Evolutionary conservation across 2,888 invertebrate genomes (phyloP).

Genomic region (Unio delphinus): DNA sequence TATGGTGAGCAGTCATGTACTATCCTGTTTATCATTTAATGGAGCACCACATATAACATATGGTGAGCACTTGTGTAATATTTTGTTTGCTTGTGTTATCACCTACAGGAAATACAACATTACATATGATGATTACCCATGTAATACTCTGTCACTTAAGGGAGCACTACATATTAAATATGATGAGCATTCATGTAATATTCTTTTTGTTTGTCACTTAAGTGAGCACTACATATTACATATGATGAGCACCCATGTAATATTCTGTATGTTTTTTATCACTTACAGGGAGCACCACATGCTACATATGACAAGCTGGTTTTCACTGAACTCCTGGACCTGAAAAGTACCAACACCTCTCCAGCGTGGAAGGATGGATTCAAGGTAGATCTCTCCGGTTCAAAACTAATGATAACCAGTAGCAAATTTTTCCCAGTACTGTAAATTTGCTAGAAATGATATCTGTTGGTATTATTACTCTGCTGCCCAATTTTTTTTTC

Average conservation of each 20-base stretch:
- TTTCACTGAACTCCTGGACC: slow-evolving; percentile 63
- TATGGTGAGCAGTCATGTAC: no score
- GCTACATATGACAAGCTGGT: slow-evolving; percentile 65
- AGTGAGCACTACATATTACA: slow-evolving; percentile 65
- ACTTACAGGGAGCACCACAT: slow-evolving; percentile 61
- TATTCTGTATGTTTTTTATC: not conserved
- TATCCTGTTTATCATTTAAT: no score
- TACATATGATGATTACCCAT: no score
- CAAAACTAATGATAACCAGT: no score
- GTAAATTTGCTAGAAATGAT: not conserved
- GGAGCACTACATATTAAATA: slow-evolving; percentile 65
- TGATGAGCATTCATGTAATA: slow-evolving; percentile 45
- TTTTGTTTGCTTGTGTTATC: no score
- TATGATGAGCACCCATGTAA: no score
- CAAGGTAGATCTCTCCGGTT: slow-evolving; percentile 44
- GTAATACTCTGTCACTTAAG: slow-evolving; percentile 24
- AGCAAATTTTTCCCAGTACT: no score
- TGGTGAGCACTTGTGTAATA: no score
- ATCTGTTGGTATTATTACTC: no score
- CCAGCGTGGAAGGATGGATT: slow-evolving; percentile 69
- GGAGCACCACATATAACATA: no score
- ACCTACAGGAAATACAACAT: no score
- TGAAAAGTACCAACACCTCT: slow-evolving; percentile 59
- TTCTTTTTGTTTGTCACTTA: not conserved
- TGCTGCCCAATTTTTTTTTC: no score